Conservation (phyloP, 1,140 invertebrate genomes). For the Eufriesea mexicana region DNA sequence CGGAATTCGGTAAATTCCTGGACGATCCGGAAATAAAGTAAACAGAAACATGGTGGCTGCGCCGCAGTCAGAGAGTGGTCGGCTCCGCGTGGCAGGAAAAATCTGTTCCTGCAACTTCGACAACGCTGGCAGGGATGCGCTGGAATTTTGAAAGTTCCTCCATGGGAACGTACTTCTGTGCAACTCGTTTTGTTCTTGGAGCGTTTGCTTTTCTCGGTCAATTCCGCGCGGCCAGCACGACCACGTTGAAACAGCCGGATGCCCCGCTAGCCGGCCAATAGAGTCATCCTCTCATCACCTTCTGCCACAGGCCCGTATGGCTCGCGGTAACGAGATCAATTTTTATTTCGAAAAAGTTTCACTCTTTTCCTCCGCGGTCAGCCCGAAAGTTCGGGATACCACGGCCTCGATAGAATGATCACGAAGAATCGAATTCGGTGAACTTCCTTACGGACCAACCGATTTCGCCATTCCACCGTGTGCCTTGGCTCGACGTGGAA, state of each 20-base stretch:
- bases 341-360: constrained; percentile 57
- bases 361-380: not conserved
- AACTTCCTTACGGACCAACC: constrained; percentile 33
- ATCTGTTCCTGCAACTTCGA: constrained; percentile 27
- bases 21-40: constrained; percentile 25
- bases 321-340: constrained; percentile 44
- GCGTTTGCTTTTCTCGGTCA: not conserved
- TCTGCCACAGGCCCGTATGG: not conserved
- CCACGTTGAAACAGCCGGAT: not conserved
- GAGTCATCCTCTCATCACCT: constrained; percentile 30
- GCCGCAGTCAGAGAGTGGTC: too few species aligned
- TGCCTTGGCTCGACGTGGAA: not conserved
- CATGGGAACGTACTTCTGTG: constrained; percentile 20
- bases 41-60: constrained; percentile 14
- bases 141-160: constrained; percentile 39
- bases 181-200: constrained; percentile 38
- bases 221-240: not conserved
- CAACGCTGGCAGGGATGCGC: not conserved
- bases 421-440: constrained; percentile 34
- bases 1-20: constrained; percentile 39
- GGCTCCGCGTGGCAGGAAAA: not conserved
- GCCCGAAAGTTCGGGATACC: constrained; percentile 20
- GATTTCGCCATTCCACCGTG: constrained; percentile 21
- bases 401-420: constrained; percentile 33
- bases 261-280: not conserved